phyloP scores from a whole-genome alignment of 2,888 invertebrate genomes.

The Invenusta paracnida region DNA sequence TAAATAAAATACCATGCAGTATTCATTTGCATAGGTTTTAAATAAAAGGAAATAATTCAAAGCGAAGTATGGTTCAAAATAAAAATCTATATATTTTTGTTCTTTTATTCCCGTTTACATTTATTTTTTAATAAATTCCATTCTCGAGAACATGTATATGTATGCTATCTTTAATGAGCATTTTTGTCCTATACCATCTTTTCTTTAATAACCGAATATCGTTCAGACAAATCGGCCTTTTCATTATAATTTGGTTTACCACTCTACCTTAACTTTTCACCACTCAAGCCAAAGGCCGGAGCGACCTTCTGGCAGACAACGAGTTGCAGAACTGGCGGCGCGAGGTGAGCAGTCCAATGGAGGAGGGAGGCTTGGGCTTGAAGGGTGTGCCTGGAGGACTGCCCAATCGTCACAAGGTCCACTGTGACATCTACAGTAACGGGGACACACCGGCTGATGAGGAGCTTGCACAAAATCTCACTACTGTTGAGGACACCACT shows the following conservation, averaged over 20 bases:
- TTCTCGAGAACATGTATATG: too few species aligned
- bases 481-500: background rate
- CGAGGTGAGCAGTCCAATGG: slow-evolving; percentile 38
- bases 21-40: too few species aligned
- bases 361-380: slow-evolving; percentile 41
- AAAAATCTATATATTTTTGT: too few species aligned
- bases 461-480: background rate
- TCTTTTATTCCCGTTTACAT: too few species aligned
- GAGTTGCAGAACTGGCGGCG: slow-evolving; percentile 49
- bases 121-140: too few species aligned
- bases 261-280: background rate
- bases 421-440: background rate
- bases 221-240: too few species aligned
- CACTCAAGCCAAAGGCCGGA: background rate
- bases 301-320: slow-evolving; percentile 48
- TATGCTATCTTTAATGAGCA: too few species aligned
- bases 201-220: too few species aligned
- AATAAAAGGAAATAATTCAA: too few species aligned
- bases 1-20: too few species aligned
- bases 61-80: too few species aligned
- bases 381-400: slow-evolving; percentile 41
- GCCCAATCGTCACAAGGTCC: background rate
- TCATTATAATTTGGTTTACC: slow-evolving; percentile 3
- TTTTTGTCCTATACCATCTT: too few species aligned
- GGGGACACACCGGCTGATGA: background rate